A percentile compares a stretch with the other conserved stretches of the same genome.
These are phyloP conservation scores for Alosa alosa DNA, from an alignment of 2,113 vertebrate species.

Conservation along the genomic window DNA sequence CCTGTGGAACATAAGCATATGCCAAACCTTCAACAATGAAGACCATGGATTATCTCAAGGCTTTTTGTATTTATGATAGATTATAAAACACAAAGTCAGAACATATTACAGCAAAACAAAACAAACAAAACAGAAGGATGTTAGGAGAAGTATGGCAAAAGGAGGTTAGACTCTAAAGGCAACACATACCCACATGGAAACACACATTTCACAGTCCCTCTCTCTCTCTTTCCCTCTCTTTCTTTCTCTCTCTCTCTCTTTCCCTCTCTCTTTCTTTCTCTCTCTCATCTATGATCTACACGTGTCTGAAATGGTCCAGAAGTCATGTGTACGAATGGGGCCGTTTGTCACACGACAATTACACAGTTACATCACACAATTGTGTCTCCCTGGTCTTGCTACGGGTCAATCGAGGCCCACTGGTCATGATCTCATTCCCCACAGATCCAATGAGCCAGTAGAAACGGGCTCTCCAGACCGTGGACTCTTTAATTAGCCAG, in stretches of 20 bases:
- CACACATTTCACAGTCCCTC: too few relatives aligned
- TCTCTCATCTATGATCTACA: too few relatives aligned
- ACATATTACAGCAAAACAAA: neutral
- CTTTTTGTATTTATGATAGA: neutral
- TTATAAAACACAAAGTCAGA: neutral
- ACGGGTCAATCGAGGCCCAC: neutral
- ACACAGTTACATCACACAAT: neutral
- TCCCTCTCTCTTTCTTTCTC: too few relatives aligned
- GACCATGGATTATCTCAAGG: neutral
- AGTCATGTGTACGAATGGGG: neutral
- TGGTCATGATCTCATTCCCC: constrained; percentile 10
- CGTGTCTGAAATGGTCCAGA: neutral
- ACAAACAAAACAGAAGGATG: neutral
- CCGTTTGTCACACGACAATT: neutral
- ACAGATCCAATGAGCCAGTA: neutral
- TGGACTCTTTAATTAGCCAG: neutral
- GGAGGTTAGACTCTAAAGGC: too few relatives aligned
- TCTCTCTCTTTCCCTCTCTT: too few relatives aligned
- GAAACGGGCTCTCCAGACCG: neutral
- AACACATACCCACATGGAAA: too few relatives aligned
- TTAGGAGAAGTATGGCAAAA: too few relatives aligned
- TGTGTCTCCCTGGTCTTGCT: neutral
- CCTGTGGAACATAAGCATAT: neutral
- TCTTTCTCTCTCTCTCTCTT: too few relatives aligned
- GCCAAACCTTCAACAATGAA: neutral